Base-by-base conservation (phyloP, 1,140 invertebrate genomes). In the Brachionus plicatilis region DNA sequence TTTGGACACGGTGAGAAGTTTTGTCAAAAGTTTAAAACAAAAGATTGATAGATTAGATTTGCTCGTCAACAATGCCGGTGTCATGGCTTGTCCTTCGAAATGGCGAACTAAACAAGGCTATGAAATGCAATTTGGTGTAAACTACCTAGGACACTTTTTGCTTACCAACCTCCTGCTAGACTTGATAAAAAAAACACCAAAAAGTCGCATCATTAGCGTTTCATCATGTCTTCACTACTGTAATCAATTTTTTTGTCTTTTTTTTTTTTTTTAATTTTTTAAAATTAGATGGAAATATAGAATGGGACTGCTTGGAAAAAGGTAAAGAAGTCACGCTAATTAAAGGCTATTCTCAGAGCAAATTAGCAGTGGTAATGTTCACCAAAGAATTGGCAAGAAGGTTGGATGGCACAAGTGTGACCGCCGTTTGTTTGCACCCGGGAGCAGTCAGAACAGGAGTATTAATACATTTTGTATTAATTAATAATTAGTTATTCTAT, bases 91-190 rank as follows among this genome's bases (percentile, higher is more conserved):
- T 82, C 79, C 79, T 20, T 20, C 29, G 9, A 12, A 68, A 60
- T 60, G 56, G 41, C 17, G 45, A 43, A 83, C 80, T 66, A 83
- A 83, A 33, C 56, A 83, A 43, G 80, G 80, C 20, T 83, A 56
- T 68, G 80, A 83, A 68, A 83, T 83, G 80, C 80, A 83, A 29
- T 68, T 83, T 50, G 80, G 80, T 53, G 37, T 68, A 12, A 83
- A 83, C 33, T 24, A 83, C 45, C 27, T 83, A 2, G 80, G 60
- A 66, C 90, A 90, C 85, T 90, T 90, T 84, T 86, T 89, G 7
- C 91, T 96, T 8, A 96, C 96, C 0, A 93, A 94, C 88, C 90
- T 97, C 45, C 89, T 98, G 0, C 86, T 96, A 56, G 94, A 95
- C 87, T 86, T 86, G 24, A 56, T 91, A 70, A 90, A 90, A 83